phyloP scores from a whole-genome alignment of 1,140 invertebrate genomes.

The Telenomus remus region DNA sequence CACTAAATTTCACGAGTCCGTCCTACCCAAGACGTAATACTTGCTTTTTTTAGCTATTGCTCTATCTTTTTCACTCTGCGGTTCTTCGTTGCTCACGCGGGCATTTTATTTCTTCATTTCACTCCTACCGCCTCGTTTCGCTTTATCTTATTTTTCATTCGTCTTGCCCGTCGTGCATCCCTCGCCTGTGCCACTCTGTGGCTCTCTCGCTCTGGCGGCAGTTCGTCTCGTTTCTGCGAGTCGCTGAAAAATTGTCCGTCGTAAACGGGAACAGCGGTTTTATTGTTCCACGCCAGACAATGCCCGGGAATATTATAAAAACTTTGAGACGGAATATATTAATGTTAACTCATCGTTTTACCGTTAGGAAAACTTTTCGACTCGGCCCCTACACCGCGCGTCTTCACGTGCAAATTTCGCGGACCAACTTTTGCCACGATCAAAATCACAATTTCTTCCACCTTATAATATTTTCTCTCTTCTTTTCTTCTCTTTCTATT shows the following conservation, averaged over 20 bases:
- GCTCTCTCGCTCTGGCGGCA: conserved; percentile 40
- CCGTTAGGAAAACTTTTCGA: conserved; percentile 75
- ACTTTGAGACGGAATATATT: conserved; percentile 76
- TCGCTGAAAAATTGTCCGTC: conserved; percentile 74
- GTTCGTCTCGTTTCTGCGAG: conserved; percentile 70
- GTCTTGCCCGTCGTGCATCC: conserved; percentile 20
- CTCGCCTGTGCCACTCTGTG: conserved; percentile 12
- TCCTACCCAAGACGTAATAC: conserved; percentile 54
- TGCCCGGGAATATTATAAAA: conserved; percentile 76
- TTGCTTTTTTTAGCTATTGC: conserved; percentile 43
- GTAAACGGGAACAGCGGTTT: conserved; percentile 75
- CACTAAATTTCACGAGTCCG: conserved; percentile 60
- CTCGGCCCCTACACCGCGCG: conserved; percentile 39
- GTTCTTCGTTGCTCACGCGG: conserved; percentile 17
- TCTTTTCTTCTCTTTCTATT: too few species aligned
- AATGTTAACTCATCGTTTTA: conserved; percentile 75
- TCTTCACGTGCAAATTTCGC: conserved; percentile 33
- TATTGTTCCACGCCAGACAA: conserved; percentile 75
- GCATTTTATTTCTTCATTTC: conserved; percentile 55
- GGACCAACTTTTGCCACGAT: conserved; percentile 32
- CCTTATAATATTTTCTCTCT: too few species aligned
- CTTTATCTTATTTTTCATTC: conserved; percentile 57
- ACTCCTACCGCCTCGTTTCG: conserved; percentile 46
- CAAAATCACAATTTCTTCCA: conserved; percentile 6
- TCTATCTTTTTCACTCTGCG: conserved; percentile 6